Base-by-base conservation (phyloP, 1,140 invertebrate genomes). In the Odontomachus brunneus region DNA sequence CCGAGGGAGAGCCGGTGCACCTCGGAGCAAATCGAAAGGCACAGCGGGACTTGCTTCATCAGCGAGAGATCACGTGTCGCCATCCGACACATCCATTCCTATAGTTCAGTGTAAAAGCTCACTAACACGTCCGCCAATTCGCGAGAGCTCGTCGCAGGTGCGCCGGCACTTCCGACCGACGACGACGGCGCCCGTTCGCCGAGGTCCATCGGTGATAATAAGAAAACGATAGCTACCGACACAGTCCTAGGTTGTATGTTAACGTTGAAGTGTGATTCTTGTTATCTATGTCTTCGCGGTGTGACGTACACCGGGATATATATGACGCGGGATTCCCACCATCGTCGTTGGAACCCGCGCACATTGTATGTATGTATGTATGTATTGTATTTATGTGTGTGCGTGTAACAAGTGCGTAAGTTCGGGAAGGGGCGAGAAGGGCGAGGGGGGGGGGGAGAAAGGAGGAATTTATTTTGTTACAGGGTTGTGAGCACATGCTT, bases 401-500 rank as follows among this genome's bases (percentile, higher is more conserved):
- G 24, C 14, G 7, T 76, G 49, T 38, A 80, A 80, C 75, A 80
- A 80, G 75, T 51, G 75, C 75, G 48, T 57, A 33, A 80, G 9
- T 69, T 57, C 19, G n/a, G n/a, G n/a, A n/a, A n/a, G n/a, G n/a
- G n/a, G n/a, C n/a, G n/a, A n/a, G n/a, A n/a, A n/a, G n/a, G n/a
- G n/a, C n/a, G n/a, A n/a, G n/a, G n/a, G 29, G n/a, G n/a, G n/a
- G n/a, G n/a, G 51, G 74, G 44, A 17, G 44, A 69, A 80, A 71
- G 65, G 75, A 80, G 75, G 75, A 33, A 80, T 80, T 80, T 80
- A 69, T 80, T 69, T 69, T 55, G 65, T 80, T 69, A 80, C 65
- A 80, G 75, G 75, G 44, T 51, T 80, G 63, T 48, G 75, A n/a
- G n/a, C n/a, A n/a, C 75, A 80, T 80, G 75, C 75, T 80, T 80